Base-by-base conservation (phyloP, 2,113 vertebrate genomes). In the Tachycineta bicolor region DNA sequence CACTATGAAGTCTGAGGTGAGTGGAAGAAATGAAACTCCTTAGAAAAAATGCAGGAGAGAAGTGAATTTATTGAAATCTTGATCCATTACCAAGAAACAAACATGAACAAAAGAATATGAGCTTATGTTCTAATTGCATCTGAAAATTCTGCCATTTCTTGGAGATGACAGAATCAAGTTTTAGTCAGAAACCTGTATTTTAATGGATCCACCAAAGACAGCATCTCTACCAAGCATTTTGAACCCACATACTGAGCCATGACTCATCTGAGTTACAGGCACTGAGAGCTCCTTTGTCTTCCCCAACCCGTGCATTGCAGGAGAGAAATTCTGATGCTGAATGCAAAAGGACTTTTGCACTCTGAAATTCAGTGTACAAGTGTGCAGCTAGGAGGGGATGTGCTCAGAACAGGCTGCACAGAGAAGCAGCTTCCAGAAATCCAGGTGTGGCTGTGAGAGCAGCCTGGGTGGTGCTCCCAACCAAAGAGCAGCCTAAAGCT, bases 311-410 rank as follows among this genome's bases (percentile, higher is more conserved):
- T 3, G 69, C 49, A 14, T 0, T 26, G 47, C 29, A n/a, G 67
- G 34, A 78, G 46, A 81, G 60, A 62, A 86, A 82, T 37, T 9
- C 64, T 5, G 20, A 20, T 6, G 39, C 2, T 59, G 65, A 53
- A 31, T 2, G 5, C 37, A 73, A 7, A 60, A 37, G 55, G 69
- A 52, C 79, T 89, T 77, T 0, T 12, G 70, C 60, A 12, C 60
- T 7, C 60, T 34, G 60, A 24, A 67, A 49, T 67, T 22, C 11
- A 65, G 50, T 0, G 2, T n/a, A 11, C 0, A 0, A 62, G 81
- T 6, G 31, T 85, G 71, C 37, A 76, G 75, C 28, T 6, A 4
- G 2, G 7, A 50, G 68, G 33, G 43, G 43, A n/a, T 41, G 47
- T 67, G 77, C 44, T 22, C 60, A 47, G 20, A 60, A 3, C 39